Evolutionary conservation across 2,797 vertebrate genomes (phyloP).

Genomic region (Linurgus olivaceus): DNA sequence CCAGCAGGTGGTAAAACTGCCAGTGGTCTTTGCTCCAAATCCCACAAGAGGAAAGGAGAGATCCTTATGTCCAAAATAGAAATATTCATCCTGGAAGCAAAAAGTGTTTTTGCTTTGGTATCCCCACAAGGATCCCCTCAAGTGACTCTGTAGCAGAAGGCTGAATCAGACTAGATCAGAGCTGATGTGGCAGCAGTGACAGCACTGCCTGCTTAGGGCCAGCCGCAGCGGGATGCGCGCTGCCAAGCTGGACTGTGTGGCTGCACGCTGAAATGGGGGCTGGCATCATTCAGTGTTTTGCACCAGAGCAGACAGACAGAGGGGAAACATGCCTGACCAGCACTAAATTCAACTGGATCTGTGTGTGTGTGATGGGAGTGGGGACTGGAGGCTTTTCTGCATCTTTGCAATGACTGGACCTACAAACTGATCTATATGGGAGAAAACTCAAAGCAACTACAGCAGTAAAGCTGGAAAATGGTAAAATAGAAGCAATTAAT

Average conservation of each 20-base stretch:
- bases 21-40: background rate
- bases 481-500: background rate
- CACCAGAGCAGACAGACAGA: background rate
- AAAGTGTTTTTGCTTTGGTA: conserved; percentile 9
- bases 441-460: background rate
- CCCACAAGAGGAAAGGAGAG: background rate
- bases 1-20: background rate
- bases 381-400: background rate
- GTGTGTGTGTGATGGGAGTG: background rate
- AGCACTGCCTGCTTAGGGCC: background rate
- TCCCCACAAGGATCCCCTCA: conserved; percentile 6
- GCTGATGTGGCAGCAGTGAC: conserved; percentile 48
- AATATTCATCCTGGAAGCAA: conserved; percentile 17
- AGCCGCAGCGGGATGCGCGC: background rate
- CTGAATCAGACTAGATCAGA: conserved; percentile 39
- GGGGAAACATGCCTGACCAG: background rate
- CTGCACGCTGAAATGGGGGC: background rate
- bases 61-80: conserved; percentile 7
- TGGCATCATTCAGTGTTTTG: background rate
- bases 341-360: background rate
- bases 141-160: conserved; percentile 37
- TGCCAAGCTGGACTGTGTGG: background rate
- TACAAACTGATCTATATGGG: fast-evolving
- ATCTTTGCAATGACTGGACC: background rate
- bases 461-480: background rate